A percentile compares a stretch with the other conserved stretches of the same genome.
phyloP scores from a whole-genome alignment of 2,113 vertebrate genomes.

The Penelope pileata region DNA sequence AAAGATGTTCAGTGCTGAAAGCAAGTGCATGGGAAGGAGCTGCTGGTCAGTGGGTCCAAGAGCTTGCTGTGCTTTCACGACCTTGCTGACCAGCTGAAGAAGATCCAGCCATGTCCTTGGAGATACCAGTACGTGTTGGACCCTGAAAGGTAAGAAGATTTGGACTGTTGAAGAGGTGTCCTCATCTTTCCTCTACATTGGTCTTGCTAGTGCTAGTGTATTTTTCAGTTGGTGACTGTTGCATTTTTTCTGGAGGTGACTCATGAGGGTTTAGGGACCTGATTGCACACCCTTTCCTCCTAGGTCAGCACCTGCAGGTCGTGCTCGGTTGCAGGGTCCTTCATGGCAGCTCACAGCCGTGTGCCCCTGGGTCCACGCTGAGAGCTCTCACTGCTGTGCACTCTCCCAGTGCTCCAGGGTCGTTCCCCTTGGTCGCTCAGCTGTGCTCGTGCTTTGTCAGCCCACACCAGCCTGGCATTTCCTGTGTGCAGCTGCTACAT shows the following conservation, averaged over 20 bases:
- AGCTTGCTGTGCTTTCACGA: not conserved
- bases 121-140: not conserved
- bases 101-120: not conserved
- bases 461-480: not conserved
- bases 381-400: not conserved
- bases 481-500: not conserved
- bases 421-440: not conserved
- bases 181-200: not conserved
- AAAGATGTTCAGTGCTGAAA: not conserved
- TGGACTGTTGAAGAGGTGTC: not conserved
- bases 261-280: conserved; percentile 25
- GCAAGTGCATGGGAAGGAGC: not conserved
- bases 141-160: not conserved
- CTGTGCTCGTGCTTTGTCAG: not conserved
- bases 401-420: not conserved
- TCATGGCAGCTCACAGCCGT: not conserved
- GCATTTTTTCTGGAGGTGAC: not conserved
- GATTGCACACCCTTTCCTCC: not conserved
- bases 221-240: not conserved
- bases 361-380: not conserved
- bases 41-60: not conserved
- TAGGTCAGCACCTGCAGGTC: not conserved
- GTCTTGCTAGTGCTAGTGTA: not conserved
- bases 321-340: not conserved
- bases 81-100: fast-evolving